A percentile compares a stretch with the other conserved stretches of the same genome.
Evolutionary conservation across 2,113 vertebrate genomes (phyloP).

Genomic region (Isurus oxyrinchus): DNA sequence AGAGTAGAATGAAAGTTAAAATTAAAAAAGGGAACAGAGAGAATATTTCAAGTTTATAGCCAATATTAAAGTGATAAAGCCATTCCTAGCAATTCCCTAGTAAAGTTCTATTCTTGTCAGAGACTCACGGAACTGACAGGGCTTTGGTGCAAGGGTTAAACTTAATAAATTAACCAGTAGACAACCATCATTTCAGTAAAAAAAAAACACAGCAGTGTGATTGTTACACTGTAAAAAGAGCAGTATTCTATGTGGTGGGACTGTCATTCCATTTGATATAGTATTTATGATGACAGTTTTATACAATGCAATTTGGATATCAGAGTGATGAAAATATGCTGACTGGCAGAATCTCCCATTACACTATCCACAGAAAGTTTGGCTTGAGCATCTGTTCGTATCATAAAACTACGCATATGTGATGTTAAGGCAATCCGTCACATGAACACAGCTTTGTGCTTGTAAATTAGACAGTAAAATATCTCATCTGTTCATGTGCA

Average conservation of each 20-base stretch:
- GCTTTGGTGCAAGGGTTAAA: background rate
- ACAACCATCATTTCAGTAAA: background rate
- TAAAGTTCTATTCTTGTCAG: background rate
- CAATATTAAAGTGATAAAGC: background rate
- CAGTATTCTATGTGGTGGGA: background rate
- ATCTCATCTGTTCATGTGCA: slow-evolving; percentile 1
- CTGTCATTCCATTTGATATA: background rate
- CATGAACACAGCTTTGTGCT: background rate
- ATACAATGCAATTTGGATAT: slow-evolving; percentile 23
- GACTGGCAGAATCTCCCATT: slow-evolving; percentile 28
- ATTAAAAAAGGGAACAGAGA: background rate
- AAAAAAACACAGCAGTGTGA: background rate
- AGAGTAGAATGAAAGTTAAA: background rate
- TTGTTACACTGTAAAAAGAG: background rate
- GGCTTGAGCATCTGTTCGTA: slow-evolving; percentile 1
- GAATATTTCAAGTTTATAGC: background rate
- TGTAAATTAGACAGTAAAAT: slow-evolving; percentile 21
- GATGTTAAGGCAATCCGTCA: slow-evolving; percentile 16
- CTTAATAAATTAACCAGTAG: background rate
- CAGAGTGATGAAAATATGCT: slow-evolving; percentile 33
- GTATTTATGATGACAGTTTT: slow-evolving; percentile 8
- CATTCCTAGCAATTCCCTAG: background rate
- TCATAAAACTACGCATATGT: background rate
- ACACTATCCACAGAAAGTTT: background rate
- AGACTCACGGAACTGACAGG: background rate